phyloP scores from a whole-genome alignment of 1,140 invertebrate genomes.

The Asbolus verrucosus region DNA sequence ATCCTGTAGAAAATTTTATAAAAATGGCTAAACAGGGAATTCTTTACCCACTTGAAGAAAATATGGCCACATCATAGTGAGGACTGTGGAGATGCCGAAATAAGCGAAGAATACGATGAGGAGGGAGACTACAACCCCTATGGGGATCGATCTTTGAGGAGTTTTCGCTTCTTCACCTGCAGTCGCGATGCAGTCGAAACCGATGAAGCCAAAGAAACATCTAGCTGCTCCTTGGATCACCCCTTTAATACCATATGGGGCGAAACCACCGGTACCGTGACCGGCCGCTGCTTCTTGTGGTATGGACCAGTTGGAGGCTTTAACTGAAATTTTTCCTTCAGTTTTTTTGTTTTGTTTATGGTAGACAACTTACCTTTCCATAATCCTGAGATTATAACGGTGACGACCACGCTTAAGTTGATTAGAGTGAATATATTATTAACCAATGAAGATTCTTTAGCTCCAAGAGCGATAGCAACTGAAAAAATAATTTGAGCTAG shows the following conservation, averaged over 20 bases:
- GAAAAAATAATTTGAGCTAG: constrained; percentile 49
- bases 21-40: not conserved
- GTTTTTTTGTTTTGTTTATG: constrained; percentile 1
- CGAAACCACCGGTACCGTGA: constrained; percentile 81
- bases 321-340: constrained; percentile 63
- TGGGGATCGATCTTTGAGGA: constrained; percentile 89
- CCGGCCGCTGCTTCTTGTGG: constrained; percentile 69
- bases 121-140: constrained; percentile 87
- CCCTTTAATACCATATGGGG: constrained; percentile 83
- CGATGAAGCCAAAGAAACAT: constrained; percentile 93
- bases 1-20: no score
- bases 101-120: constrained; percentile 88
- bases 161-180: constrained; percentile 87
- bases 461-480: constrained; percentile 73
- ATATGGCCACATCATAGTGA: constrained; percentile 92
- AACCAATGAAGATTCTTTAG: constrained; percentile 80
- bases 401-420: constrained; percentile 78
- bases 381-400: constrained; percentile 79
- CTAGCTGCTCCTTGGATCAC: constrained; percentile 86
- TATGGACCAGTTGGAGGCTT: constrained; percentile 77
- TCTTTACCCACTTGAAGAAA: constrained; percentile 77
- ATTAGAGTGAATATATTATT: constrained; percentile 82
- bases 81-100: constrained; percentile 85
- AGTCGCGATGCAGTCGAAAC: constrained; percentile 91
- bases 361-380: constrained; percentile 70